A percentile compares a stretch with the other conserved stretches of the same genome.
These are phyloP conservation scores for Tychaedon coryphoeus DNA, from an alignment of 2,113 vertebrate genomes.

Conservation along the genomic window DNA sequence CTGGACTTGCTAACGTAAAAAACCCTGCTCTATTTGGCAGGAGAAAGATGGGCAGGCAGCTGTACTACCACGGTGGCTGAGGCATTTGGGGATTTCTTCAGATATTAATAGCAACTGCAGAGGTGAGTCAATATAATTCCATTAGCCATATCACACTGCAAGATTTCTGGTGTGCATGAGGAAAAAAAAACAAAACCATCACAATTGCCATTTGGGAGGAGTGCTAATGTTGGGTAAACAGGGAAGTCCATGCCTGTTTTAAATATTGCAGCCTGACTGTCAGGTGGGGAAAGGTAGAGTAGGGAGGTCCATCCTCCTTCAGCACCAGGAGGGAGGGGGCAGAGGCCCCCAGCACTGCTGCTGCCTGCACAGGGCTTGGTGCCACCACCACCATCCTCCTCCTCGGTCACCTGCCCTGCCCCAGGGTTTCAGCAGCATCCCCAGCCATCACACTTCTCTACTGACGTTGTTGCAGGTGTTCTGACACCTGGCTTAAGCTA, in stretches of 20 bases:
- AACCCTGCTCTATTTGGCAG: neutral
- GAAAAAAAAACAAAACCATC: neutral
- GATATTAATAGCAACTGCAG: neutral
- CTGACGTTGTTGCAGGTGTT: neutral
- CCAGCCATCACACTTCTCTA: neutral
- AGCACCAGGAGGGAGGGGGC: neutral
- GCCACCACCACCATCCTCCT: neutral
- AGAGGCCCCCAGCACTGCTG: neutral
- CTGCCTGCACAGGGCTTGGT: accelerated
- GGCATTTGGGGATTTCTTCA: neutral
- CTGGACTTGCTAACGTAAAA: neutral
- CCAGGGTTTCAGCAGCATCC: neutral
- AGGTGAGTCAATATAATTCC: neutral
- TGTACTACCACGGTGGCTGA: neutral
- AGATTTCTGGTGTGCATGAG: neutral
- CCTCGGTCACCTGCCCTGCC: neutral
- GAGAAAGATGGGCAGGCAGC: neutral
- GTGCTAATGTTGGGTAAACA: neutral
- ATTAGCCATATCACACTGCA: neutral
- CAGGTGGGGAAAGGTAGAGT: neutral
- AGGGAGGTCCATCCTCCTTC: neutral
- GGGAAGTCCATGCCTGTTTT: neutral
- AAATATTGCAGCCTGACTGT: neutral
- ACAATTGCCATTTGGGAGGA: neutral
- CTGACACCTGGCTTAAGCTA: neutral